Evolutionary conservation across 2,797 vertebrate species (phyloP), one percentile per base, ranked within the genome.

Genomic region (Siniperca obscura): DNA sequence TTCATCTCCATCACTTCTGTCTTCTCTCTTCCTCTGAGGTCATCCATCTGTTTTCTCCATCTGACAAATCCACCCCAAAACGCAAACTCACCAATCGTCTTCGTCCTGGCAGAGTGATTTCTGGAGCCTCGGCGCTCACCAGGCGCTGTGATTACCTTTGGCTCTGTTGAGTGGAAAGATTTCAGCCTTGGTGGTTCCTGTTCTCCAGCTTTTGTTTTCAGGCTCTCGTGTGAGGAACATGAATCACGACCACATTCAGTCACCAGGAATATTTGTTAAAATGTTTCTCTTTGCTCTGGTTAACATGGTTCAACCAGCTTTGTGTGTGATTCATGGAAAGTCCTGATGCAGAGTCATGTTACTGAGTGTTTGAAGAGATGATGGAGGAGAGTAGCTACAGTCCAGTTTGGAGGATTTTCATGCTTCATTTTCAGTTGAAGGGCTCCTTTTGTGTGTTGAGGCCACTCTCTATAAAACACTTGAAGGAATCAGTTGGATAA

Each of bases 111-210:
- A 30, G 16, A 27, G n/a, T 0, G n/a, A 57, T 46, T 73, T 34
- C 48, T 74, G 80, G 16, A 80, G 71, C 36, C 70, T 68, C 34
- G 1, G 74, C 3, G 64, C 36, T 68, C 34, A 17, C 72, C 27
- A 42, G 60, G 44, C 53, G 1, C 70, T 36, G 42, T 42, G 76
- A 69, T 77, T 61, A 40, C 13, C 11, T 74, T 36, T 84, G 74
- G 82, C 84, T 86, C 34, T 2, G 67, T 38, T 0, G 30, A 30
- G 62, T 85, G 87, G 87, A 92, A 90, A 85, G 4, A 46, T 27
- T 81, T 78, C 52, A 52, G 70, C 21, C 56, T 67, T 48, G 64
- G 44, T 61, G 67, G 77, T 71, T 81, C 68, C 40, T 64, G 22
- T 75, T 62, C 71, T 80, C 46, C 34, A 34, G 65, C 64, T 78